These are phyloP conservation scores for Malurus splendens DNA, from an alignment of 2,797 vertebrate genomes.

Conservation along the genomic window DNA sequence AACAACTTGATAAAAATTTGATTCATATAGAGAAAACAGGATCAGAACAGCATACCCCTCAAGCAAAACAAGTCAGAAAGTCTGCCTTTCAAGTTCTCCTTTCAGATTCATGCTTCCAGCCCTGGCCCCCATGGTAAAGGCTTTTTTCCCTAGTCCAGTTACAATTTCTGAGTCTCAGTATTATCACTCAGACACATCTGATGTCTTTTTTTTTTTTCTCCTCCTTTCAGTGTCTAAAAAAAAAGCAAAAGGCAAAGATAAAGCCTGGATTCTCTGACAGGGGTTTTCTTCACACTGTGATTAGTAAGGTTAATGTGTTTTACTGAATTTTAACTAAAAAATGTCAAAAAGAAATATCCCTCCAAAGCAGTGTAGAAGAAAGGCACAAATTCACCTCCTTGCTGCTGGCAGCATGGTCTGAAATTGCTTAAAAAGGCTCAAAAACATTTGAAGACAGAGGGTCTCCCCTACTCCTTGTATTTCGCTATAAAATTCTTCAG, in stretches of 20 bases:
- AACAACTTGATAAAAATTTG: not conserved
- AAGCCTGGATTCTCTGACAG: not conserved
- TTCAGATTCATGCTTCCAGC: not conserved
- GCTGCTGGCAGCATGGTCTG: not conserved
- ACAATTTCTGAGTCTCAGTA: not conserved
- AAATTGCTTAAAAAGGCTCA: not conserved
- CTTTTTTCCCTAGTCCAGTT: not conserved
- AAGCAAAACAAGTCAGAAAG: not conserved
- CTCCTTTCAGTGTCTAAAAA: not conserved
- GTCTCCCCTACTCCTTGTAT: not conserved
- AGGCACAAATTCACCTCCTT: not conserved
- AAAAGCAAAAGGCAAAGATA: not conserved
- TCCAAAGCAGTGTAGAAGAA: not conserved
- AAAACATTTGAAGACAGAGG: not conserved
- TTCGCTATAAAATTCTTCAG: not conserved
- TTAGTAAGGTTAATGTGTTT: not conserved
- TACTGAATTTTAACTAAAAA: not conserved
- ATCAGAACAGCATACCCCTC: not conserved
- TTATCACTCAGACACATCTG: not conserved
- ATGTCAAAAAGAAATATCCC: not conserved
- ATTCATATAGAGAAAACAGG: not conserved
- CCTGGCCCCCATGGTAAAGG: not conserved
- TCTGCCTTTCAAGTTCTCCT: not conserved
- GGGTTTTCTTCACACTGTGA: not conserved
- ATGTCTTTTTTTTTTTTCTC: not conserved